A percentile compares a stretch with the other conserved stretches of the same genome.
These are phyloP conservation scores for Alitta virens DNA, from an alignment of 2,888 invertebrate genomes.

Conservation along the genomic window DNA sequence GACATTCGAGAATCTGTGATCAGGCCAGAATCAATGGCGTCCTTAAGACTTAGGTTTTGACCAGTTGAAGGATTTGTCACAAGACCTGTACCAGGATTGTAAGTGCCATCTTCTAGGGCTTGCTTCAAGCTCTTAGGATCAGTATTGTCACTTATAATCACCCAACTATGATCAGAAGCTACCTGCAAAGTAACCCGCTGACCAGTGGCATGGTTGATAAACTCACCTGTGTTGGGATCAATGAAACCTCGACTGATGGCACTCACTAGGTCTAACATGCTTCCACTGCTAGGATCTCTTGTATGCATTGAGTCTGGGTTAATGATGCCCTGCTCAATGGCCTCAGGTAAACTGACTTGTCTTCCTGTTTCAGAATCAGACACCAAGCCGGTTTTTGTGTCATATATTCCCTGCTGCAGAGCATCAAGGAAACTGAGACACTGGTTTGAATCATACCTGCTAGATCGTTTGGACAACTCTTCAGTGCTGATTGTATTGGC, in stretches of 20 bases:
- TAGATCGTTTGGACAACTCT: conserved; percentile 39
- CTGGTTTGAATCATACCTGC: conserved; percentile 31
- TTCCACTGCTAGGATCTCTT: not conserved
- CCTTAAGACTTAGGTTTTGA: conserved; percentile 9
- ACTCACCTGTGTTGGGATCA: not conserved
- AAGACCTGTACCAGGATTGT: conserved; percentile 14
- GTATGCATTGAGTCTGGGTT: conserved; percentile 37
- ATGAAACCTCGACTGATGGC: not conserved
- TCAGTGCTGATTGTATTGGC: conserved; percentile 21
- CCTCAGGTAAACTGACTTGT: conserved; percentile 81
- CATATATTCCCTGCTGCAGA: conserved; percentile 61
- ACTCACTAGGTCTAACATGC: not conserved
- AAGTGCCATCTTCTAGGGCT: conserved; percentile 26
- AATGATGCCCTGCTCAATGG: conserved; percentile 58
- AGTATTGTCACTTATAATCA: not conserved
- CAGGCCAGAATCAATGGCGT: conserved; percentile 16
- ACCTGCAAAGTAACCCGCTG: not conserved
- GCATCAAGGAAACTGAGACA: conserved; percentile 36
- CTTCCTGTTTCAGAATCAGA: conserved; percentile 77
- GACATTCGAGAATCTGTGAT: not conserved
- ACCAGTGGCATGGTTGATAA: not conserved
- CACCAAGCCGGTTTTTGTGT: conserved; percentile 38
- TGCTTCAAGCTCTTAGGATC: conserved; percentile 58
- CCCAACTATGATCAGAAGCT: not conserved
- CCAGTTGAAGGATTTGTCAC: conserved; percentile 17